Conservation (phyloP, 2,113 vertebrate genomes). For the Herpetotheres cachinnans region DNA sequence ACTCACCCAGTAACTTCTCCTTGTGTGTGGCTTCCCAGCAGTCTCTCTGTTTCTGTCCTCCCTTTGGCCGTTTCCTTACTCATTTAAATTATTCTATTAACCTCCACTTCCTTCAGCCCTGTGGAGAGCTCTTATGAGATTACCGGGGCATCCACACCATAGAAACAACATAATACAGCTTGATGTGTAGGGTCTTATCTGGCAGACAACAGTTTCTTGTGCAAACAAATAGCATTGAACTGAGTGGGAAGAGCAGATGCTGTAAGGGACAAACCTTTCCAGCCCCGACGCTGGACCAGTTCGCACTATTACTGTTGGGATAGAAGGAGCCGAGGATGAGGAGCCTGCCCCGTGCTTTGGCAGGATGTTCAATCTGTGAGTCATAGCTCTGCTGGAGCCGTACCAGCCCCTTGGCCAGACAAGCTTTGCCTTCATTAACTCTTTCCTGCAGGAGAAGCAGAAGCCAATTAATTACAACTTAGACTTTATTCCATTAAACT, state of each 20-base stretch:
- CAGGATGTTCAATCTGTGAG: slow-evolving; percentile 7
- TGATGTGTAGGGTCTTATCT: background rate
- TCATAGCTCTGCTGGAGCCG: background rate
- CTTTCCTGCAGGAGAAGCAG: slow-evolving; percentile 57
- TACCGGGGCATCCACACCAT: background rate
- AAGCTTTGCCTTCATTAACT: slow-evolving; percentile 61
- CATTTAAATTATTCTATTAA: background rate
- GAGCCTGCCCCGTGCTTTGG: background rate
- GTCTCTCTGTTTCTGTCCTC: background rate
- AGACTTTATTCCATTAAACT: slow-evolving; percentile 35
- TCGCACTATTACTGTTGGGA: background rate
- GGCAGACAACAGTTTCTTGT: background rate
- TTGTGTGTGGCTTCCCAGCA: background rate
- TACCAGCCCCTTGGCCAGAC: slow-evolving; percentile 44
- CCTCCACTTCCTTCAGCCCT: background rate
- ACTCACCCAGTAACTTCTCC: background rate
- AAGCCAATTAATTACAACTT: slow-evolving; percentile 51
- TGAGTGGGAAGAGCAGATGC: background rate
- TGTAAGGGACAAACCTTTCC: background rate
- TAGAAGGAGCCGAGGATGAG: background rate
- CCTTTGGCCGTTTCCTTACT: background rate
- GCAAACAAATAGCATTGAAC: background rate
- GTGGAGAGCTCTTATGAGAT: background rate
- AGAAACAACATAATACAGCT: background rate
- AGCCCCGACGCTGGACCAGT: background rate